A percentile compares a stretch with the other conserved stretches of the same genome.
Conservation (phyloP, 1,140 invertebrate genomes). For the Drosophila lacteicornis region DNA sequence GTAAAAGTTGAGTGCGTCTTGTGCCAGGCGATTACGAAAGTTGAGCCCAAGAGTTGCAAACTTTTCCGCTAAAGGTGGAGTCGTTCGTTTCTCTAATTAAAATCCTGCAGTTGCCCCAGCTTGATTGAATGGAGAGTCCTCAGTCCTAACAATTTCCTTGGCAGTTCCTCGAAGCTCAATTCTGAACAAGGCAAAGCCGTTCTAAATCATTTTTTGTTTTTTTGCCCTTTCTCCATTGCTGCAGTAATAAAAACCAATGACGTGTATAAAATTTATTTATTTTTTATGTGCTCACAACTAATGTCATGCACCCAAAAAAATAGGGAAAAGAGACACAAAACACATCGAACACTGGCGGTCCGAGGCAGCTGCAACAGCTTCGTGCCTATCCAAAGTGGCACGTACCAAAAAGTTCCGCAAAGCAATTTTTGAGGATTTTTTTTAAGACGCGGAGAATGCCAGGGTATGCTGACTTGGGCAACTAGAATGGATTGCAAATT, state of each 20-base stretch:
- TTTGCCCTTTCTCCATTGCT: conserved; percentile 44
- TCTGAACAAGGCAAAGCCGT: conserved; percentile 14
- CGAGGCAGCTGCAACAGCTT: conserved; percentile 61
- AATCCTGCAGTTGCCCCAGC: conserved; percentile 16
- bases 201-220: conserved; percentile 65
- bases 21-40: conserved; percentile 63
- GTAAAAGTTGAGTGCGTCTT: conserved; percentile 56
- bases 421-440: conserved; percentile 68
- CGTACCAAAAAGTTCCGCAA: conserved; percentile 77
- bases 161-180: not conserved
- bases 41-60: conserved; percentile 37
- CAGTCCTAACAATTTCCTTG: not conserved
- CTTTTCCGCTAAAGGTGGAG: conserved; percentile 36
- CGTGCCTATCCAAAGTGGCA: conserved; percentile 67
- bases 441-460: conserved; percentile 5
- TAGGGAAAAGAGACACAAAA: conserved; percentile 22
- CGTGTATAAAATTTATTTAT: conserved; percentile 80
- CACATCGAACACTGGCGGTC: conserved; percentile 45
- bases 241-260: conserved; percentile 81
- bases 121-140: conserved; percentile 25
- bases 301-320: conserved; percentile 60
- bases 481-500: not conserved
- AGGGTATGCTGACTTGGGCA: conserved; percentile 15
- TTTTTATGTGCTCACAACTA: conserved; percentile 81
- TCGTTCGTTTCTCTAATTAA: conserved; percentile 34